Percentiles rank a stretch among this genome's conserved stretches.
Evolutionary conservation across 1,140 invertebrate genomes (phyloP).

Genomic region (Diuraphis noxia): DNA sequence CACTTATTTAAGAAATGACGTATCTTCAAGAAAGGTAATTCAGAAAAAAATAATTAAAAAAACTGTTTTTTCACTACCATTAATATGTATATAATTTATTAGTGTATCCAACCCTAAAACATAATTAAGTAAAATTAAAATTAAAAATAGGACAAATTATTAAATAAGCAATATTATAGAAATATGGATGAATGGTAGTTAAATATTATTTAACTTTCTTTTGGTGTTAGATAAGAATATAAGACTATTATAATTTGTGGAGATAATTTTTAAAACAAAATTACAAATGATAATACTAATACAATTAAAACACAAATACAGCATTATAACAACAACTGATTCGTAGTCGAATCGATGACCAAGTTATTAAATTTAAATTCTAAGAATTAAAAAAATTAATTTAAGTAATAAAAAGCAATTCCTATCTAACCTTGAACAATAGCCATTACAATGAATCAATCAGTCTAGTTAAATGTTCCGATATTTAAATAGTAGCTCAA

Average conservation of each 20-base stretch:
- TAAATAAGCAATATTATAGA: too few relatives aligned
- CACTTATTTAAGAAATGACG: too few relatives aligned
- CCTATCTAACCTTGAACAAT: conserved; percentile 21
- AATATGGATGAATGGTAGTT: not conserved
- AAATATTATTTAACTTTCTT: not conserved
- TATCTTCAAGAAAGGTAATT: too few relatives aligned
- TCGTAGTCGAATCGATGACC: not conserved
- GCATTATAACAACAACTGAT: not conserved
- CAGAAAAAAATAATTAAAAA: too few relatives aligned
- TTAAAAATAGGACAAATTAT: not conserved
- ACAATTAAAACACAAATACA: conserved; percentile 4
- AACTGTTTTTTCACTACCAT: too few relatives aligned
- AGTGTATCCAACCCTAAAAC: too few relatives aligned
- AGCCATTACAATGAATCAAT: not conserved
- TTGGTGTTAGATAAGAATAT: not conserved
- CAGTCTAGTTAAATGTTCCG: not conserved
- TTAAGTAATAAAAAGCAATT: conserved; percentile 6
- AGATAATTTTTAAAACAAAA: not conserved
- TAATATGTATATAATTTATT: too few relatives aligned
- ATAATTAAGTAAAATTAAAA: not conserved
- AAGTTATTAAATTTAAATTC: conserved; percentile 8
- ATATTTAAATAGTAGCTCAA: not conserved
- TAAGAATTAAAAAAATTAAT: conserved; percentile 7
- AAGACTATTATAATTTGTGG: not conserved
- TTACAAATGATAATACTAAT: not conserved